Evolutionary conservation across 2,797 vertebrate genomes (phyloP).

Genomic region (Pipistrellus nathusii): DNA sequence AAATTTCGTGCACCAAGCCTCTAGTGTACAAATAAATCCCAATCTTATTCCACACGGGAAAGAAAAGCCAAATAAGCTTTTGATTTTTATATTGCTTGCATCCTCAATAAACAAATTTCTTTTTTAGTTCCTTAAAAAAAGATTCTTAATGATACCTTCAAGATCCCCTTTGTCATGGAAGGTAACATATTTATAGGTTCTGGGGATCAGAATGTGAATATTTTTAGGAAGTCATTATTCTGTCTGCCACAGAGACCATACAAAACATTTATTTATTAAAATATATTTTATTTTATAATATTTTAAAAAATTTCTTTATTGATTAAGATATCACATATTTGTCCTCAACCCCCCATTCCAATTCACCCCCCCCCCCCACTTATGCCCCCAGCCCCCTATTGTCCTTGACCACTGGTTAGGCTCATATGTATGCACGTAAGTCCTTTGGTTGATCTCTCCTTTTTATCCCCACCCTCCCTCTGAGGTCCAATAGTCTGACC

Average conservation of each 20-base stretch:
- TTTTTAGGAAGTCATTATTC: constrained; percentile 21
- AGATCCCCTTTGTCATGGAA: not conserved
- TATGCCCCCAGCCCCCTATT: too few species aligned
- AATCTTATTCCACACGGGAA: not conserved
- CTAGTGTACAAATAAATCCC: not conserved
- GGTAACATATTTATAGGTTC: not conserved
- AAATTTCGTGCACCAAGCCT: too few species aligned
- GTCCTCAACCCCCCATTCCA: too few species aligned
- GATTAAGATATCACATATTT: too few species aligned
- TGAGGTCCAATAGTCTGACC: too few species aligned
- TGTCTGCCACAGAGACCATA: not conserved
- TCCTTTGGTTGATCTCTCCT: too few species aligned
- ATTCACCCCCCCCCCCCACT: too few species aligned
- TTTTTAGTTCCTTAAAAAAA: not conserved
- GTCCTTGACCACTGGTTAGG: too few species aligned
- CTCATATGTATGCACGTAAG: too few species aligned
- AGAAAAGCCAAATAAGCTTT: not conserved
- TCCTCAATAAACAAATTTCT: not conserved
- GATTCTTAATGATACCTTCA: not conserved
- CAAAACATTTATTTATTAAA: not conserved
- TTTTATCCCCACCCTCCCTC: too few species aligned
- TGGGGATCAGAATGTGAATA: not conserved
- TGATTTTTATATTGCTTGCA: not conserved
- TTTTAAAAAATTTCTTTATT: too few species aligned
- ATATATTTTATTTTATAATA: too few species aligned